A percentile compares a stretch with the other conserved stretches of the same genome.
Evolutionary conservation across 1,140 invertebrate species (phyloP).

Genomic region (Himalopsyche phryganea): DNA sequence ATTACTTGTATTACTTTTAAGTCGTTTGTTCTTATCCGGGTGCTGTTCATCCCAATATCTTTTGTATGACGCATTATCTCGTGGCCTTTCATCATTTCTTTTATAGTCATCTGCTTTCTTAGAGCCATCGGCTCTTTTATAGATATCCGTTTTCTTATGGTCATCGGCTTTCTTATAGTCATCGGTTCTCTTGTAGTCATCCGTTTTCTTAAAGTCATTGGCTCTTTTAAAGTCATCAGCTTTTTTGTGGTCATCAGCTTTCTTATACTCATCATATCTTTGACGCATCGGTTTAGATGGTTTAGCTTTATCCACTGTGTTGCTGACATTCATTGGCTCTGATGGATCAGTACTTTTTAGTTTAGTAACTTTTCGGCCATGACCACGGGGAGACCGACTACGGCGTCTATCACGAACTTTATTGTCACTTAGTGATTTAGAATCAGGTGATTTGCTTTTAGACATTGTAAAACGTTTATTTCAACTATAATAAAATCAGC

Average conservation of each 20-base stretch:
- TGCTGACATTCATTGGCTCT: not conserved
- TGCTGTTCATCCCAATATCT: slow-evolving; percentile 21
- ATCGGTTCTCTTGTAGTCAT: not conserved
- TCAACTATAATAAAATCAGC: no score
- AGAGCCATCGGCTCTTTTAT: not conserved
- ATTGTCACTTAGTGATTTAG: not conserved
- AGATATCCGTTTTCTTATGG: not conserved
- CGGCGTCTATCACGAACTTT: not conserved
- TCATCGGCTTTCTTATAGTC: not conserved
- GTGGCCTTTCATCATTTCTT: not conserved
- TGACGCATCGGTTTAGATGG: not conserved
- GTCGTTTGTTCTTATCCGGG: not conserved
- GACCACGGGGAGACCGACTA: no score
- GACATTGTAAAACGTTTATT: slow-evolving; percentile 5
- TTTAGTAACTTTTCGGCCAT: not conserved
- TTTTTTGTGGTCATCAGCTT: not conserved
- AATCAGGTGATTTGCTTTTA: slow-evolving; percentile 8
- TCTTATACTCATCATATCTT: not conserved
- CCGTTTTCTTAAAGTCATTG: no score
- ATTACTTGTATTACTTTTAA: slow-evolving; percentile 1
- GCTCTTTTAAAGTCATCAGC: not conserved
- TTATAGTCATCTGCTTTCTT: slow-evolving; percentile 8
- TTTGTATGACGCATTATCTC: slow-evolving; percentile 1
- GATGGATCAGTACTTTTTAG: not conserved
- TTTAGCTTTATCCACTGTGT: not conserved